Evolutionary conservation across 2,113 vertebrate species (phyloP).

Genomic region (Chamaea fasciata): DNA sequence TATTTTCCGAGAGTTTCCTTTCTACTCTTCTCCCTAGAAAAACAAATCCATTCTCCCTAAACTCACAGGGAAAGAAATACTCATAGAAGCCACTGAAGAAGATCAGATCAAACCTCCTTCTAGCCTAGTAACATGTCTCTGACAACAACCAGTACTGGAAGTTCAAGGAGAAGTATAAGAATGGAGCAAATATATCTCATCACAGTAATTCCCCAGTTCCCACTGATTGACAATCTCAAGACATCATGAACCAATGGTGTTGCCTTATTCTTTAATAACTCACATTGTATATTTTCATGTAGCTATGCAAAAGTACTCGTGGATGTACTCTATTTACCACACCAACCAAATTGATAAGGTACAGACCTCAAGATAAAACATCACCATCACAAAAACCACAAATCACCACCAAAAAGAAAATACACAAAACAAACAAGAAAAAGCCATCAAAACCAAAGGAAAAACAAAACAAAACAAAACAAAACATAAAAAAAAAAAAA

Average conservation of each 20-base stretch:
- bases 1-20: neutral
- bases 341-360: neutral
- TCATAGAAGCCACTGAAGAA: neutral
- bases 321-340: neutral
- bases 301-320: neutral
- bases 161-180: neutral
- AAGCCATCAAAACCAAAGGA: neutral
- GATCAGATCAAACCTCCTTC: neutral
- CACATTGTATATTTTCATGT: neutral
- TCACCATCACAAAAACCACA: neutral
- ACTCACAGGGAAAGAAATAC: neutral
- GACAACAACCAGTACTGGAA: neutral
- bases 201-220: neutral
- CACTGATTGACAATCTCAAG: neutral
- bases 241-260: neutral
- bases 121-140: neutral
- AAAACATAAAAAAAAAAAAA: neutral
- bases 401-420: neutral
- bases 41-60: neutral
- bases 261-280: neutral
- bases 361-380: neutral
- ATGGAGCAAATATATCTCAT: neutral
- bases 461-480: no score
- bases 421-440: neutral
- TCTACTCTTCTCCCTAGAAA: neutral